A percentile compares a stretch with the other conserved stretches of the same genome.
These are phyloP conservation scores for Spatulosminthurus flaviceps DNA, from an alignment of 2,888 invertebrate species.

Conservation along the genomic window DNA sequence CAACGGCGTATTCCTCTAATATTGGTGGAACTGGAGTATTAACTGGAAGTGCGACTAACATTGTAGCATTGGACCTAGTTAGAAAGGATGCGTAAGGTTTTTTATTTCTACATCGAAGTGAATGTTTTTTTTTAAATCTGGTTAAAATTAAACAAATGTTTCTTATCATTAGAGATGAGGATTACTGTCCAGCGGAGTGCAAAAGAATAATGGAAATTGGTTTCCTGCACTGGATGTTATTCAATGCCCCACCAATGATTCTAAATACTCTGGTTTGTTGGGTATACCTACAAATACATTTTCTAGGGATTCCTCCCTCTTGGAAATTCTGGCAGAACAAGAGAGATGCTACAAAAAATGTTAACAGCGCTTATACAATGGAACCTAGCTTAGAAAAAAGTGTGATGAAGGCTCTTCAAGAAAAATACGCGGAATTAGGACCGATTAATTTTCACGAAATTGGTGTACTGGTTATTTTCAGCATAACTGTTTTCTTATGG, in stretches of 20 bases:
- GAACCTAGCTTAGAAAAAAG: slow-evolving; percentile 69
- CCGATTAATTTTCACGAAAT: slow-evolving; percentile 80
- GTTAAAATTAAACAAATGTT: background rate
- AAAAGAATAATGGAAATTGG: slow-evolving; percentile 55
- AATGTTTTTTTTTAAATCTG: background rate
- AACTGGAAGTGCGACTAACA: slow-evolving; percentile 60
- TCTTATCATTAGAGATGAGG: slow-evolving; percentile 53
- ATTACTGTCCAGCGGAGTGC: slow-evolving; percentile 56
- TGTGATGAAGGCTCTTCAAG: slow-evolving; percentile 77
- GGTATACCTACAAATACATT: slow-evolving; percentile 60
- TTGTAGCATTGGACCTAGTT: slow-evolving; percentile 58
- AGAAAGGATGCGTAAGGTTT: slow-evolving; percentile 60
- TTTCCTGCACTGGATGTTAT: slow-evolving; percentile 62
- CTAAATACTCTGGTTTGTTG: slow-evolving; percentile 53
- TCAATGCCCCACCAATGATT: slow-evolving; percentile 59
- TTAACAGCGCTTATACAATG: slow-evolving; percentile 39
- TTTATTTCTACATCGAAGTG: too few species aligned
- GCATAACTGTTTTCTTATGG: slow-evolving; percentile 83
- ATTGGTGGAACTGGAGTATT: slow-evolving; percentile 61
- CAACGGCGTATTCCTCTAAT: slow-evolving; percentile 59
- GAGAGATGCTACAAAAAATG: slow-evolving; percentile 3
- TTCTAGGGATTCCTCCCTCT: slow-evolving; percentile 54
- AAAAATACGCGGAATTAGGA: slow-evolving; percentile 81
- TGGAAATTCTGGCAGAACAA: slow-evolving; percentile 57
- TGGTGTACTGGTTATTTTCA: slow-evolving; percentile 72